Conservation (phyloP, 2,113 vertebrate genomes). For the Pimephales promelas region DNA sequence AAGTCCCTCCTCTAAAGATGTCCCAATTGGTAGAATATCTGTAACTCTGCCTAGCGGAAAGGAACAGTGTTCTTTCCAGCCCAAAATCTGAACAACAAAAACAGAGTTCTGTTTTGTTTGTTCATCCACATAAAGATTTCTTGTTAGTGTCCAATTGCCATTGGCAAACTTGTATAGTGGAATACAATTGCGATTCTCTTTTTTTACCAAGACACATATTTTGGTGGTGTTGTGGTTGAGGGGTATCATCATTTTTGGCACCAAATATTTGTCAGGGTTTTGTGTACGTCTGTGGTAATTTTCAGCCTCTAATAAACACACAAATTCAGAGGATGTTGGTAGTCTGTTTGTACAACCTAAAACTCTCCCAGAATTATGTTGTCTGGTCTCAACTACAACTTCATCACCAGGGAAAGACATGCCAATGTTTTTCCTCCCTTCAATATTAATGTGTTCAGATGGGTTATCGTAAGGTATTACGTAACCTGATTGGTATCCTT, state of each 20-base stretch:
- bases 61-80: conserved; percentile 77
- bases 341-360: conserved; percentile 66
- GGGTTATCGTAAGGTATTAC: conserved; percentile 60
- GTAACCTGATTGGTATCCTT: conserved; percentile 58
- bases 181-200: conserved; percentile 68
- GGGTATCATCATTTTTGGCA: conserved; percentile 79
- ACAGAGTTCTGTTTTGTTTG: conserved; percentile 64
- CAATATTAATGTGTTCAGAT: conserved; percentile 49
- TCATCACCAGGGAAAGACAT: conserved; percentile 67
- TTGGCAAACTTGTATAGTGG: conserved; percentile 72
- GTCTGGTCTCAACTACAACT: conserved; percentile 62
- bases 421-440: conserved; percentile 63
- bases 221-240: conserved; percentile 78
- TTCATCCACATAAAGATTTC: conserved; percentile 62
- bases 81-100: conserved; percentile 80
- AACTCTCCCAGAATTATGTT: conserved; percentile 52
- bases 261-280: not conserved
- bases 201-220: conserved; percentile 74
- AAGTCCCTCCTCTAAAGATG: conserved; percentile 72
- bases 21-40: conserved; percentile 68
- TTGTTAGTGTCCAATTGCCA: conserved; percentile 47
- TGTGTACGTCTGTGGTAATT: conserved; percentile 65
- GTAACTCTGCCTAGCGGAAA: conserved; percentile 81
- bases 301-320: conserved; percentile 76
- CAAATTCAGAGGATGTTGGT: conserved; percentile 65